Conservation (phyloP, 2,888 invertebrate species). For the Pseudolycoriella hygida region DNA sequence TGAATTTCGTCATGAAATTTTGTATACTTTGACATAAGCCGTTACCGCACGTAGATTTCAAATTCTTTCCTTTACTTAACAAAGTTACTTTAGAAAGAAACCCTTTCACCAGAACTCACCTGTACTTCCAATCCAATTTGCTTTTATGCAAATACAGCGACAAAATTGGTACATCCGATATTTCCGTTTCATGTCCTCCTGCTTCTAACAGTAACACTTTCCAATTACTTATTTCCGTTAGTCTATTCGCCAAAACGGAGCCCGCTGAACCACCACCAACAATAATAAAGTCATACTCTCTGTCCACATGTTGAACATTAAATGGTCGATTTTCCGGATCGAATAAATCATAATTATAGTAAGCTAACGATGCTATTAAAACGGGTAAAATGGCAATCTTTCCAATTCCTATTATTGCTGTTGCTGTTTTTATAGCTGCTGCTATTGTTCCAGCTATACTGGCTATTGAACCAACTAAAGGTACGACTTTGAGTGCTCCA, state of each 20-base stretch:
- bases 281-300: slow-evolving; percentile 66
- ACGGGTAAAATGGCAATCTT: slow-evolving; percentile 58
- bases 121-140: slow-evolving; percentile 80
- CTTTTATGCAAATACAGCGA: slow-evolving; percentile 78
- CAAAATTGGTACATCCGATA: slow-evolving; percentile 71
- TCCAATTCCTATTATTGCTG: slow-evolving; percentile 49
- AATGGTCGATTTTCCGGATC: slow-evolving; percentile 71
- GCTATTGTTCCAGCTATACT: slow-evolving; percentile 28
- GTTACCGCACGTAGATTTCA: no score
- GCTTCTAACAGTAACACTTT: slow-evolving; percentile 66
- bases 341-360: slow-evolving; percentile 68
- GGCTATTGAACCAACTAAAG: slow-evolving; percentile 19
- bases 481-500: slow-evolving; percentile 7
- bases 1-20: no score
- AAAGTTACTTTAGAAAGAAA: no score
- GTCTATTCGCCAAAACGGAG: slow-evolving; percentile 61
- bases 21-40: no score
- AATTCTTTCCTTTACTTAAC: no score
- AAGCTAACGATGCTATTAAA: slow-evolving; percentile 57
- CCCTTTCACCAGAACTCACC: no score
- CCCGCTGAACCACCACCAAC: slow-evolving; percentile 77
- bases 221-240: slow-evolving; percentile 62
- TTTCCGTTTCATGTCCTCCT: slow-evolving; percentile 74
- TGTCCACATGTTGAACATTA: slow-evolving; percentile 41
- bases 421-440: slow-evolving; percentile 52